phyloP scores from a whole-genome alignment of 2,888 invertebrate species.

The Ichneumon xanthorius region DNA sequence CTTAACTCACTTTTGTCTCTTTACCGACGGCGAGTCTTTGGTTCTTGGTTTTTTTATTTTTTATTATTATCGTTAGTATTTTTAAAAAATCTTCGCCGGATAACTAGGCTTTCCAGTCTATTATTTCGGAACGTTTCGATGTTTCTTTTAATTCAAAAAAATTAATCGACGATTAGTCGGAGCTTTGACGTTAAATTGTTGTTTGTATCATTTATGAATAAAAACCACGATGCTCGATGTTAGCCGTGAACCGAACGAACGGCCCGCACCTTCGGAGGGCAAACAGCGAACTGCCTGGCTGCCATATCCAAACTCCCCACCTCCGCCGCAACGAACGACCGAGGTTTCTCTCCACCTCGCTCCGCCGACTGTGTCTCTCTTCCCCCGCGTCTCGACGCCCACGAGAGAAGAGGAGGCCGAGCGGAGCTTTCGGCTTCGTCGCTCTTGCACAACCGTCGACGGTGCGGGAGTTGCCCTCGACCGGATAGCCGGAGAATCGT shows the following conservation, averaged over 20 bases:
- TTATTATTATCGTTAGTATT: neutral
- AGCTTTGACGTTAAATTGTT: neutral
- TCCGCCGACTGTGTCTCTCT: slow-evolving; percentile 34
- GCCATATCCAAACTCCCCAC: slow-evolving; percentile 83
- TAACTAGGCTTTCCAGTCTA: neutral
- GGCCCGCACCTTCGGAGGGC: slow-evolving; percentile 83
- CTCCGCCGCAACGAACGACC: slow-evolving; percentile 40
- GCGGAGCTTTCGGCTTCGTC: slow-evolving; percentile 16
- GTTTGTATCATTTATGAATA: slow-evolving; percentile 43
- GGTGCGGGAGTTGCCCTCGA: slow-evolving; percentile 21
- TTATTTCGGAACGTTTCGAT: neutral
- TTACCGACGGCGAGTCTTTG: slow-evolving; percentile 42
- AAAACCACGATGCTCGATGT: slow-evolving; percentile 58
- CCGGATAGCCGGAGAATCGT: slow-evolving; percentile 5
- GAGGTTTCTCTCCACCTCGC: slow-evolving; percentile 62
- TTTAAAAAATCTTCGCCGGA: neutral
- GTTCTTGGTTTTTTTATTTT: slow-evolving; percentile 12
- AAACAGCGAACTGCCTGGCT: slow-evolving; percentile 84
- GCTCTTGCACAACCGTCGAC: slow-evolving; percentile 21
- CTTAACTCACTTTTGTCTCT: slow-evolving; percentile 71
- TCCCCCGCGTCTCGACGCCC: slow-evolving; percentile 27
- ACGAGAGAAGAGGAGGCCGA: slow-evolving; percentile 10
- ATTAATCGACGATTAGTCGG: slow-evolving; percentile 1
- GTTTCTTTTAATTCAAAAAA: slow-evolving; percentile 11
- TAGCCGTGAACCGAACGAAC: slow-evolving; percentile 72